These are phyloP conservation scores for Gymnoscopelus microlampas DNA, from an alignment of 2,797 vertebrate genomes.

Conservation along the genomic window DNA sequence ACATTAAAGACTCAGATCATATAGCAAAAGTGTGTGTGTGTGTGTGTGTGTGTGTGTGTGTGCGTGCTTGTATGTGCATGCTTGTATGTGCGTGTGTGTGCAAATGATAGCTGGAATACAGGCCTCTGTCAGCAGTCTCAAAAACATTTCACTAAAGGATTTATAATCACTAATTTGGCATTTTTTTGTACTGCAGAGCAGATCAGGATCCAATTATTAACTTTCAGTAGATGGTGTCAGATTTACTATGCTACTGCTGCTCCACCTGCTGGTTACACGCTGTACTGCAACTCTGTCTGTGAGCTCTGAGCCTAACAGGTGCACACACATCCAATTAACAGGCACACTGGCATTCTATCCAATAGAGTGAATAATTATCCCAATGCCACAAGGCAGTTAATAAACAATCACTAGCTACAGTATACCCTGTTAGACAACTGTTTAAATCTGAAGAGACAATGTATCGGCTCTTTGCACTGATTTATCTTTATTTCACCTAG, in stretches of 20 bases:
- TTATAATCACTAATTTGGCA: too few species aligned
- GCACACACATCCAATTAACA: background rate
- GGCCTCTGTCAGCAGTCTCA: too few species aligned
- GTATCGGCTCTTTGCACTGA: background rate
- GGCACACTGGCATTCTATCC: too few species aligned
- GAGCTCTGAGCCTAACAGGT: background rate
- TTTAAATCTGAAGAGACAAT: background rate
- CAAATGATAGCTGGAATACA: too few species aligned
- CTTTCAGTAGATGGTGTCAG: background rate
- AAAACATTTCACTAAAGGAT: too few species aligned
- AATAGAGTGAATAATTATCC: background rate
- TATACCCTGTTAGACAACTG: background rate
- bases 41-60: background rate
- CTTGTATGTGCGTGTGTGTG: background rate
- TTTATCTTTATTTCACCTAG: conserved; percentile 8
- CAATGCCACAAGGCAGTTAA: background rate
- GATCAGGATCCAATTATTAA: background rate
- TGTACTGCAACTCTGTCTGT: conserved; percentile 17
- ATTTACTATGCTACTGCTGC: conserved; percentile 17
- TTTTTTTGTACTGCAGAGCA: too few species aligned
- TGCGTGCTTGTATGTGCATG: background rate
- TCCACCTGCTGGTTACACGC: conserved; percentile 46
- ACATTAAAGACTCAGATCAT: too few species aligned
- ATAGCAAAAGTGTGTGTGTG: too few species aligned
- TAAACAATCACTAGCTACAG: too few species aligned